These are phyloP conservation scores for Scaptomyza reducta DNA, from an alignment of 2,888 invertebrate species.

Conservation along the genomic window DNA sequence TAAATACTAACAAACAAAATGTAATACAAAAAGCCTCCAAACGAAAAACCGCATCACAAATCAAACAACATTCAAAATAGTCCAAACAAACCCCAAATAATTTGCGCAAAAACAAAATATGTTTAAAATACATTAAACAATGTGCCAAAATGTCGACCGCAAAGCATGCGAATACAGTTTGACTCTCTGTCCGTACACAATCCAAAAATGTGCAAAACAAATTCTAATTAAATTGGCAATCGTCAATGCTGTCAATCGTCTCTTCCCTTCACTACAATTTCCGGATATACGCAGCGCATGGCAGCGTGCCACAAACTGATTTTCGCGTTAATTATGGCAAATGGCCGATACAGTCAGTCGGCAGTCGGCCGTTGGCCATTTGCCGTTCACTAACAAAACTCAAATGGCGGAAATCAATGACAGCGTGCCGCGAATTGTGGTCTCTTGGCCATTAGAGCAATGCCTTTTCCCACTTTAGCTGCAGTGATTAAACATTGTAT, in stretches of 20 bases:
- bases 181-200: neutral
- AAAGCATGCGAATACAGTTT: conserved; percentile 44
- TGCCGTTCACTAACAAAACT: conserved; percentile 33
- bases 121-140: conserved; percentile 71
- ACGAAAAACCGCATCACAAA: conserved; percentile 14
- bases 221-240: conserved; percentile 76
- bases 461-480: conserved; percentile 19
- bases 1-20: neutral
- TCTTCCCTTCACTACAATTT: neutral
- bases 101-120: conserved; percentile 62
- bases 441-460: conserved; percentile 51
- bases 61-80: conserved; percentile 28
- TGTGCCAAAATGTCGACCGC: conserved; percentile 64
- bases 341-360: conserved; percentile 26
- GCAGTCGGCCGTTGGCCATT: conserved; percentile 3
- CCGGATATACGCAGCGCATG: neutral
- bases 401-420: conserved; percentile 63
- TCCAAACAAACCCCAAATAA: conserved; percentile 40
- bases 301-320: conserved; percentile 38
- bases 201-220: conserved; percentile 56
- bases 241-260: conserved; percentile 17
- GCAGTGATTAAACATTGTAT: conserved; percentile 34
- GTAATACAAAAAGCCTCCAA: neutral
- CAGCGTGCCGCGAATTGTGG: conserved; percentile 55
- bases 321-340: conserved; percentile 65